Evolutionary conservation across 2,888 invertebrate species (phyloP).

Genomic region (Stenchaetothrips biformis): DNA sequence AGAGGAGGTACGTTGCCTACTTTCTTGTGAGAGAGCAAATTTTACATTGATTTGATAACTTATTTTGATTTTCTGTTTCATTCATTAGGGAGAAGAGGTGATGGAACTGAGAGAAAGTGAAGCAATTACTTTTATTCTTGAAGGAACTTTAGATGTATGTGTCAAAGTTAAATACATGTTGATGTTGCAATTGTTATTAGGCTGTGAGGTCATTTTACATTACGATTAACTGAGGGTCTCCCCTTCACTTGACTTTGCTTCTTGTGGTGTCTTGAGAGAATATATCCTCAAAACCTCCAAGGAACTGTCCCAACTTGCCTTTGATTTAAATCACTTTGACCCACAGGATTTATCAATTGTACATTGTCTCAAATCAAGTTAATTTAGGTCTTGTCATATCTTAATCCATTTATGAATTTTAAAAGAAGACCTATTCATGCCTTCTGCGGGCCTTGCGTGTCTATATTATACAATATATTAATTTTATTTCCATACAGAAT

Average conservation of each 20-base stretch:
- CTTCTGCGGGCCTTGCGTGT: not conserved
- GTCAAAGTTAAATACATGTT: too few species aligned
- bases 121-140: not conserved
- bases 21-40: not conserved
- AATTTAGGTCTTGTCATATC: not conserved
- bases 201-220: not conserved
- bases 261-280: too few species aligned
- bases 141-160: not conserved
- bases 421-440: not conserved
- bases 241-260: too few species aligned
- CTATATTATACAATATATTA: not conserved
- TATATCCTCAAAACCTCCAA: too few species aligned
- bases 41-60: not conserved
- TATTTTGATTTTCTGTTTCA: not conserved
- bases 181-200: not conserved
- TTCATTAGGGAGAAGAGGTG: slow-evolving; percentile 10
- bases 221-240: too few species aligned
- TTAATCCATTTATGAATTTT: not conserved
- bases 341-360: too few species aligned
- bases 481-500: not conserved
- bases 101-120: not conserved
- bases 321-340: too few species aligned
- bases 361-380: too few species aligned
- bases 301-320: too few species aligned
- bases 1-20: not conserved